phyloP scores from a whole-genome alignment of 1,140 invertebrate genomes.

The Atta texana region DNA sequence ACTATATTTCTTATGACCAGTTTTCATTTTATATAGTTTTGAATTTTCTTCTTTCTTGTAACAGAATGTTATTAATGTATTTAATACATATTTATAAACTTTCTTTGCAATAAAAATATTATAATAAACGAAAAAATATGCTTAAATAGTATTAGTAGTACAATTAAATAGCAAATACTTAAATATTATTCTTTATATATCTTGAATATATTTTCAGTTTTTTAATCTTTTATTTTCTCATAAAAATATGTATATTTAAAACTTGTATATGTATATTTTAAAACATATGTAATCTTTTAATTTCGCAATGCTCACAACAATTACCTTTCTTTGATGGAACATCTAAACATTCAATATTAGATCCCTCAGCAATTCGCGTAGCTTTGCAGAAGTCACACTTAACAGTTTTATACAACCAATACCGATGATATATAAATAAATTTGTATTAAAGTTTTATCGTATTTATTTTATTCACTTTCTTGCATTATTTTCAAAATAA shows the following conservation, averaged over 20 bases:
- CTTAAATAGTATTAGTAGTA: background rate
- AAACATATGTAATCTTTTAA: background rate
- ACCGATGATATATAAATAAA: background rate
- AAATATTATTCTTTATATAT: background rate
- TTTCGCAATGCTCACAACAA: background rate
- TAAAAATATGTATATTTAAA: no score
- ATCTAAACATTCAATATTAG: background rate
- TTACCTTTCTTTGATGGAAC: slow-evolving; percentile 19
- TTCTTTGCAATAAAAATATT: background rate
- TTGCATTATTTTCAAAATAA: background rate
- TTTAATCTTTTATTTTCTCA: background rate
- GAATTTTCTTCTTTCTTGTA: background rate
- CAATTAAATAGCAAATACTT: background rate
- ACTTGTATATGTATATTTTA: no score
- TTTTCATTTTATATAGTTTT: no score
- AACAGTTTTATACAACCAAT: background rate
- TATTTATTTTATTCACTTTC: background rate
- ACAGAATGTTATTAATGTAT: background rate
- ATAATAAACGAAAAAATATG: background rate
- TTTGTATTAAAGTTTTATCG: background rate
- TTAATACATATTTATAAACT: slow-evolving; percentile 1
- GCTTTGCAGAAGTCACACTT: background rate
- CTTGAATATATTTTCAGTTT: background rate
- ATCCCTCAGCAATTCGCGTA: background rate
- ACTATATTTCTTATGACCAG: background rate